Conservation (phyloP, 2,888 invertebrate genomes). For the Drosophila longiperda region DNA sequence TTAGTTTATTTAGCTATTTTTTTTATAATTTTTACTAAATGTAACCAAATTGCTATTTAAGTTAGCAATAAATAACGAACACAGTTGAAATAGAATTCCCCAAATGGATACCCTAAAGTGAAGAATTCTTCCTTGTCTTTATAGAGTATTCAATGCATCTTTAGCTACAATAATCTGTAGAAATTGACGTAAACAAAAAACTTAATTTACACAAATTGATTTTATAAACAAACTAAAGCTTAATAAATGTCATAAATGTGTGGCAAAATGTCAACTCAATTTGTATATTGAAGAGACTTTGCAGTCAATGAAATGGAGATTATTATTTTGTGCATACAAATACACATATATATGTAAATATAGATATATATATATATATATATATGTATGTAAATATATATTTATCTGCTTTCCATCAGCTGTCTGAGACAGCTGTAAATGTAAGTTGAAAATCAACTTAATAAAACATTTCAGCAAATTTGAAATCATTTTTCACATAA, state of each 20-base stretch:
- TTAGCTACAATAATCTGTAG: background rate
- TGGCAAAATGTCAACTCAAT: constrained; percentile 56
- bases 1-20: background rate
- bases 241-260: constrained; percentile 52
- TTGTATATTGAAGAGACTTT: constrained; percentile 39
- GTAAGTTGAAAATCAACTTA: background rate
- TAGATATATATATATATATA: constrained; percentile 4
- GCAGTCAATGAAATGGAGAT: constrained; percentile 23
- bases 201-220: constrained; percentile 4
- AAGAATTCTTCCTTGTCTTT: background rate
- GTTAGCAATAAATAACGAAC: no score
- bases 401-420: constrained; percentile 12
- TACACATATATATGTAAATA: background rate
- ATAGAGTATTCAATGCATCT: background rate
- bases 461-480: constrained; percentile 6
- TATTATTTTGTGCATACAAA: constrained; percentile 19
- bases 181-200: background rate
- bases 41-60: no score
- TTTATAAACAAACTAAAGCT: constrained; percentile 38
- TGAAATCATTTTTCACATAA: constrained; percentile 18
- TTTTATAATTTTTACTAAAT: background rate
- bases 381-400: background rate
- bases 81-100: background rate
- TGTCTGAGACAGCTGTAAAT: constrained; percentile 39
- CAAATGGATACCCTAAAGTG: background rate